Conservation (phyloP, 2,888 invertebrate genomes). For the Mellilla xanthometata region DNA sequence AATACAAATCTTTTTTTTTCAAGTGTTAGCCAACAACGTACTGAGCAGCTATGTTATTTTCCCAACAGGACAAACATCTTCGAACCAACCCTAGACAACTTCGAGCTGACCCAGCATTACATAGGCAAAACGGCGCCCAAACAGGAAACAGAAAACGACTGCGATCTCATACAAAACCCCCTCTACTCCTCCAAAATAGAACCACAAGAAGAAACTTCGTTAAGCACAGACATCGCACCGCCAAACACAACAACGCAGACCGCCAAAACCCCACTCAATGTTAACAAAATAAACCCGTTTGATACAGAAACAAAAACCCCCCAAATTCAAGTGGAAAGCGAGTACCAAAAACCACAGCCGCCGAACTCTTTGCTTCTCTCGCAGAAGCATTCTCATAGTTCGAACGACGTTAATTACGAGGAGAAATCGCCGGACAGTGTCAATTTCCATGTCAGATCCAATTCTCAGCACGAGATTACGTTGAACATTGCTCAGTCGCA, state of each 20-base stretch:
- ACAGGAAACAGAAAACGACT: constrained; percentile 59
- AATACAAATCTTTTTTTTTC: too few species aligned
- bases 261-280: constrained; percentile 61
- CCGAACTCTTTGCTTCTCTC: constrained; percentile 81
- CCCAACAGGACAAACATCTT: constrained; percentile 64
- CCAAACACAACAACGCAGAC: constrained; percentile 50
- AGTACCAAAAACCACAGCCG: constrained; percentile 65
- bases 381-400: constrained; percentile 87
- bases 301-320: constrained; percentile 77
- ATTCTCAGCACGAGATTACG: constrained; percentile 86
- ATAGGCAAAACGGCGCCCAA: constrained; percentile 58
- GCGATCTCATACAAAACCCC: constrained; percentile 72
- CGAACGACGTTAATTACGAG: constrained; percentile 84
- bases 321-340: constrained; percentile 81
- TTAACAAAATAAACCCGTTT: constrained; percentile 66
- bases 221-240: constrained; percentile 83
- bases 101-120: constrained; percentile 75
- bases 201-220: constrained; percentile 63
- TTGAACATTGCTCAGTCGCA: constrained; percentile 89
- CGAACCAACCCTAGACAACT: constrained; percentile 76
- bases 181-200: constrained; percentile 76
- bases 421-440: constrained; percentile 43
- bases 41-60: too few species aligned
- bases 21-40: too few species aligned
- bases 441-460: constrained; percentile 73